Conservation (phyloP, 30 jellyfish, hydroid and myxozoan genomes). For the Cassiopea andromeda region DNA sequence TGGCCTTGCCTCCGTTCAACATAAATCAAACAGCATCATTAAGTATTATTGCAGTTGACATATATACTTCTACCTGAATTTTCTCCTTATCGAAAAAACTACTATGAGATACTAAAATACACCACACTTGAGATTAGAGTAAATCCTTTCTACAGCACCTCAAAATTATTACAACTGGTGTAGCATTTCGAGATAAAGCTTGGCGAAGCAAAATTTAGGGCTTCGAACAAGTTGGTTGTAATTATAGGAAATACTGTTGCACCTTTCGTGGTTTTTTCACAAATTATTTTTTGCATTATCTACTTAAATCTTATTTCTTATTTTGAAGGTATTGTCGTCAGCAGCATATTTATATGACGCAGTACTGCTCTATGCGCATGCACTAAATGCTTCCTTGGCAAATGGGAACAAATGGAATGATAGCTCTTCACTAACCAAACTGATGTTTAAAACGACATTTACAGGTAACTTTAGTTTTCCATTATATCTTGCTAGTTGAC, state of each 20-base stretch:
- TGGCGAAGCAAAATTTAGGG: no score
- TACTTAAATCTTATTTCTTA: neutral
- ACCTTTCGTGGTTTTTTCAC: no score
- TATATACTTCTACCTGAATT: neutral
- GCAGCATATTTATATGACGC: constrained; percentile 92
- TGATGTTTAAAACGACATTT: constrained; percentile 31
- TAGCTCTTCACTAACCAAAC: constrained; percentile 2
- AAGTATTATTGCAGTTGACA: neutral
- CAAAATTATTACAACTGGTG: no score
- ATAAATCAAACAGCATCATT: constrained; percentile 25
- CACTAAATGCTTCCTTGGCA: constrained; percentile 71
- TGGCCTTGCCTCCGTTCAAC: constrained; percentile 77
- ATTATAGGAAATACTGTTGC: no score
- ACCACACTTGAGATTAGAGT: no score
- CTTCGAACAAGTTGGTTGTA: no score
- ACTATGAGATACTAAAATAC: no score
- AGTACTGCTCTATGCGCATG: constrained; percentile 76
- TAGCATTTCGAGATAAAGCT: no score
- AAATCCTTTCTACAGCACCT: no score
- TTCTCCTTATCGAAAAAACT: neutral
- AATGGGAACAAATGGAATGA: constrained; percentile 43
- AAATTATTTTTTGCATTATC: neutral
- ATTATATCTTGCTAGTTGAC: no score
- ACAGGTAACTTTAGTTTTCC: constrained; percentile 33
- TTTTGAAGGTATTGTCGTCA: constrained; percentile 59